phyloP scores from a whole-genome alignment of 2,888 invertebrate genomes.

The Thera obeliscata region DNA sequence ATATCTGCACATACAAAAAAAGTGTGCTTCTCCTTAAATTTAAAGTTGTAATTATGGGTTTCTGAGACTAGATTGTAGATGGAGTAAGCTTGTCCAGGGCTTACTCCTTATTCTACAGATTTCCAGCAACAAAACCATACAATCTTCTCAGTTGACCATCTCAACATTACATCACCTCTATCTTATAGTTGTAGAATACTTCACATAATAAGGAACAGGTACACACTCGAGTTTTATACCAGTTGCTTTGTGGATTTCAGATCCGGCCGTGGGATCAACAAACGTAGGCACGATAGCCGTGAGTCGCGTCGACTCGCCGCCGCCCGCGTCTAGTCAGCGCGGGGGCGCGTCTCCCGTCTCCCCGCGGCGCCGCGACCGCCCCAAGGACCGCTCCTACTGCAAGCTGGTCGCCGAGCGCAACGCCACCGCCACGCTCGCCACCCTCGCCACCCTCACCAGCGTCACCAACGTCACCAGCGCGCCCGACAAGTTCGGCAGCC shows the following conservation, averaged over 20 bases:
- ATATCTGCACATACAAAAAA: too few species aligned
- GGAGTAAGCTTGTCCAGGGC: too few species aligned
- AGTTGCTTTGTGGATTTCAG: slow-evolving; percentile 53
- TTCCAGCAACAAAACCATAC: too few species aligned
- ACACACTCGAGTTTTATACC: slow-evolving; percentile 34
- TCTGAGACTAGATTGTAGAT: too few species aligned
- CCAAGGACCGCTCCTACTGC: slow-evolving; percentile 83
- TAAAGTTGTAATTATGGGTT: too few species aligned
- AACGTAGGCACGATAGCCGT: slow-evolving; percentile 87
- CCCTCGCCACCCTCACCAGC: slow-evolving; percentile 42
- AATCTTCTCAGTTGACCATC: too few species aligned
- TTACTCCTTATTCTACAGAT: too few species aligned
- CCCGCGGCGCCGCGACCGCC: slow-evolving; percentile 69
- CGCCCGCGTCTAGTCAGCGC: slow-evolving; percentile 55
- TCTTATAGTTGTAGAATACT: background rate
- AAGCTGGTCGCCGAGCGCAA: slow-evolving; percentile 81
- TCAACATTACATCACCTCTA: background rate
- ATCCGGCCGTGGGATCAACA: slow-evolving; percentile 86
- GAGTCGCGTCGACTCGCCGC: slow-evolving; percentile 63
- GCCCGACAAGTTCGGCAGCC: slow-evolving; percentile 67
- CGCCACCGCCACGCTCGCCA: slow-evolving; percentile 46
- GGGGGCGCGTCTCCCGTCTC: slow-evolving; percentile 51
- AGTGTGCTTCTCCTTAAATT: too few species aligned
- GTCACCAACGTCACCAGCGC: slow-evolving; percentile 18
- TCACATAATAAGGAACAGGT: background rate